Conservation (phyloP, 2,888 invertebrate species). For the Idaea straminata region DNA sequence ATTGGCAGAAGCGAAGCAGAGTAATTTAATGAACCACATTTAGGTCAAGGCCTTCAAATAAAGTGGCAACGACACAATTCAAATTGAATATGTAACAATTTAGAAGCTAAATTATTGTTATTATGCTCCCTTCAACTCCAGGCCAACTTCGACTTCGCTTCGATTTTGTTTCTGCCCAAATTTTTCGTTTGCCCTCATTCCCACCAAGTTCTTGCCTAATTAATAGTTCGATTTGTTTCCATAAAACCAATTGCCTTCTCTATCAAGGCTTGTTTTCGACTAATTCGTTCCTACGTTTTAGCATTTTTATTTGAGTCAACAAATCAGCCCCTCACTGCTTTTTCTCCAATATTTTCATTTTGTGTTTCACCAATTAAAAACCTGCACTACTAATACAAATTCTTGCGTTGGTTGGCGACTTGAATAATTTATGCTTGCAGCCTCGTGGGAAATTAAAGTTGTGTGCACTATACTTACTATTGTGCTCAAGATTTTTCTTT, state of each 20-base stretch:
- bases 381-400: slow-evolving; percentile 46
- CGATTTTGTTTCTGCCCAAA: slow-evolving; percentile 4
- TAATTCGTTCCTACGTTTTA: slow-evolving; percentile 28
- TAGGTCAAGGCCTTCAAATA: slow-evolving; percentile 56
- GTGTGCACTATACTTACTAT: slow-evolving; percentile 48
- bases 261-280: slow-evolving; percentile 13
- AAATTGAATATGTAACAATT: slow-evolving; percentile 33
- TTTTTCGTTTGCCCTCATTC: slow-evolving; percentile 8
- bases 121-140: slow-evolving; percentile 17
- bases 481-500: slow-evolving; percentile 52
- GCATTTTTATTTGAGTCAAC: slow-evolving; percentile 24
- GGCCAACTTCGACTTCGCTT: slow-evolving; percentile 6
- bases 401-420: slow-evolving; percentile 49
- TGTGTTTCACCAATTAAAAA: slow-evolving; percentile 63
- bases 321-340: slow-evolving; percentile 23
- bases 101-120: slow-evolving; percentile 26
- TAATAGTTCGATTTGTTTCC: slow-evolving; percentile 22
- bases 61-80: slow-evolving; percentile 16
- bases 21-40: slow-evolving; percentile 68
- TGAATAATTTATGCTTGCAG: slow-evolving; percentile 62
- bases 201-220: slow-evolving; percentile 20
- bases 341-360: slow-evolving; percentile 19
- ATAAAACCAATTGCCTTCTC: slow-evolving; percentile 20
- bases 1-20: slow-evolving; percentile 61
- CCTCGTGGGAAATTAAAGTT: slow-evolving; percentile 61